phyloP scores from a whole-genome alignment of 1,140 invertebrate species.

The Musca domestica region DNA sequence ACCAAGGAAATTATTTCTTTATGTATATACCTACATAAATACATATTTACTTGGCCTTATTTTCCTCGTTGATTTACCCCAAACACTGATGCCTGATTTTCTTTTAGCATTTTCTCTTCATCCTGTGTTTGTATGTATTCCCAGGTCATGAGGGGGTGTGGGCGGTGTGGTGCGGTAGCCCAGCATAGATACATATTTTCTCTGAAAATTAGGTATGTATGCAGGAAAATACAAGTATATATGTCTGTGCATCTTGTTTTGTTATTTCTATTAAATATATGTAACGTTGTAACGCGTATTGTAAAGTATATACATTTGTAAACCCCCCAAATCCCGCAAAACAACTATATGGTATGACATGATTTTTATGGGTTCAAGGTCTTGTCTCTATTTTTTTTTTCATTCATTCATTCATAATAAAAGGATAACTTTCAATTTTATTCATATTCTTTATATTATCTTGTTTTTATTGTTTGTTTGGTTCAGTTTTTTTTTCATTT shows the following conservation, averaged over 20 bases:
- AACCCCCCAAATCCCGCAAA: too few species aligned
- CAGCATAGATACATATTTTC: neutral
- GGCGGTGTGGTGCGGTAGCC: neutral
- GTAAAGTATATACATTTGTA: neutral
- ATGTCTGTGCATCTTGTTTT: neutral
- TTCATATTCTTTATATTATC: slow-evolving; percentile 1
- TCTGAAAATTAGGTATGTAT: neutral
- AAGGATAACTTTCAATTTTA: slow-evolving; percentile 19
- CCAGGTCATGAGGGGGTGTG: neutral
- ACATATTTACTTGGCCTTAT: slow-evolving; percentile 3
- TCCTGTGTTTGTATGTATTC: neutral
- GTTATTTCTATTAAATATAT: neutral
- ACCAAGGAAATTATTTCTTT: slow-evolving; percentile 8
- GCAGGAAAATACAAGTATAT: neutral
- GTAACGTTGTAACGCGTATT: neutral
- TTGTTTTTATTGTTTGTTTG: neutral
- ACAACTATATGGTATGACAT: neutral
- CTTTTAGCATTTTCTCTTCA: neutral
- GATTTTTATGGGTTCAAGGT: slow-evolving; percentile 18
- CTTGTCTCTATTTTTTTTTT: neutral
- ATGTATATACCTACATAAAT: neutral
- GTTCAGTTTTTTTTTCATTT: too few species aligned
- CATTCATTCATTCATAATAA: too few species aligned
- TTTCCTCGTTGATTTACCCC: slow-evolving; percentile 1
- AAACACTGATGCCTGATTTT: neutral